Evolutionary conservation across 2,888 invertebrate genomes (phyloP).

Genomic region (Himalopsyche anomala): DNA sequence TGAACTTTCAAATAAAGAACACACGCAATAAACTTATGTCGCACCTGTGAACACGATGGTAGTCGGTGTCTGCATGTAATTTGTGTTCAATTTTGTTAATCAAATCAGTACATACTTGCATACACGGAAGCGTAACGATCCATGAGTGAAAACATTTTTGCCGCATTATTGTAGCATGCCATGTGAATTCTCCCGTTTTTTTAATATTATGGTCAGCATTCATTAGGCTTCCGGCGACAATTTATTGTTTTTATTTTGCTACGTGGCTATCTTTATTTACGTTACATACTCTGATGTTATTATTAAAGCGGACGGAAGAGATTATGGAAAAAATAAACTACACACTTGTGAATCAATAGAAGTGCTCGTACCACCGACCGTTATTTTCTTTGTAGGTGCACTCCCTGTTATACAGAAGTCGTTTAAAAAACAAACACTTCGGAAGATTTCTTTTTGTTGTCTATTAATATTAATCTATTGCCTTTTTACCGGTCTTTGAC

Average conservation of each 20-base stretch:
- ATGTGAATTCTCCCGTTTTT: conserved; percentile 47
- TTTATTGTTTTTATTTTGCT: conserved; percentile 24
- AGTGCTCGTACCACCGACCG: conserved; percentile 35
- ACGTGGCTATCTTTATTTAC: conserved; percentile 33
- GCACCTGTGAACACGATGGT: background rate
- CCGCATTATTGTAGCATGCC: conserved; percentile 22
- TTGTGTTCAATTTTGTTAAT: conserved; percentile 13
- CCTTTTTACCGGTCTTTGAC: background rate
- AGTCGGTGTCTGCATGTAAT: background rate
- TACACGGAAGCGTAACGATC: conserved; percentile 51
- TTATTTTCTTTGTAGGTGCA: background rate
- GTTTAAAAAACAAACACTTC: conserved; percentile 17
- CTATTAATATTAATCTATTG: conserved; percentile 15
- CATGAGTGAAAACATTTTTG: conserved; percentile 49
- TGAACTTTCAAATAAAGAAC: background rate
- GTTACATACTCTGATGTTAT: background rate
- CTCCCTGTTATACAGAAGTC: background rate
- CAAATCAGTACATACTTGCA: conserved; percentile 12
- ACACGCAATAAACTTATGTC: background rate
- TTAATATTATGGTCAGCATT: conserved; percentile 49
- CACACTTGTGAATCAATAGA: conserved; percentile 39
- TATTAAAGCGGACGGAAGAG: background rate
- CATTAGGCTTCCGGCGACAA: conserved; percentile 52
- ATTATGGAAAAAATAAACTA: conserved; percentile 20
- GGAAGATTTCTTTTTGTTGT: conserved; percentile 9